Evolutionary conservation across 1,140 invertebrate genomes (phyloP).

Genomic region (Chrysomallon squamiferum): DNA sequence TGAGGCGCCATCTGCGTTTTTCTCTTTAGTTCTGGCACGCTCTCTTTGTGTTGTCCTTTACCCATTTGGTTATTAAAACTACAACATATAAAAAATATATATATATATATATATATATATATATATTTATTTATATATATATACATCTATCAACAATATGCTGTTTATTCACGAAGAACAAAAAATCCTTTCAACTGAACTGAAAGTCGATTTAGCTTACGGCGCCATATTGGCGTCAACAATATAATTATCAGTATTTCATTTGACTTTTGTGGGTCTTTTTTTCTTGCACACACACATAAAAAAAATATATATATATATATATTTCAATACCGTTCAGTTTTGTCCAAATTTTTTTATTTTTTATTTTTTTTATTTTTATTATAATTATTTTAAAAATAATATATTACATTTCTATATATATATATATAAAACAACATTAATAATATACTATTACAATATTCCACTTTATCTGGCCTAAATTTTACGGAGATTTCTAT

Average conservation of each 20-base stretch:
- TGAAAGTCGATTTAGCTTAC: not conserved
- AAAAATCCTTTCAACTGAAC: not conserved
- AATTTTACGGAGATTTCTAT: too few species aligned
- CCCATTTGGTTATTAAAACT: conserved; percentile 5
- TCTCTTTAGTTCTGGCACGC: not conserved
- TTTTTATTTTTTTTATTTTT: too few species aligned
- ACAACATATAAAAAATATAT: not conserved
- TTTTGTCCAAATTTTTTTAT: too few species aligned
- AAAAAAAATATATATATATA: not conserved
- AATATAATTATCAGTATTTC: not conserved
- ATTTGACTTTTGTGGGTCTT: too few species aligned
- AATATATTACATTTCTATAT: too few species aligned
- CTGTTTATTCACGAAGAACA: not conserved
- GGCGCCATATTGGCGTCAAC: not conserved
- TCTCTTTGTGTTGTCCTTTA: conserved; percentile 8
- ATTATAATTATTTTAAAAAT: too few species aligned
- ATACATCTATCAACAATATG: not conserved
- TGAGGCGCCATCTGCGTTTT: not conserved
- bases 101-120: not conserved
- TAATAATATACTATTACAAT: too few species aligned
- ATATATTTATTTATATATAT: not conserved
- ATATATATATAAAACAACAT: too few species aligned
- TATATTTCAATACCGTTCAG: not conserved
- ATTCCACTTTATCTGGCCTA: too few species aligned
- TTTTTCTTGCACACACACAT: too few species aligned